Conservation (phyloP, 2,888 invertebrate genomes). For the Bedellia somnulentella region DNA sequence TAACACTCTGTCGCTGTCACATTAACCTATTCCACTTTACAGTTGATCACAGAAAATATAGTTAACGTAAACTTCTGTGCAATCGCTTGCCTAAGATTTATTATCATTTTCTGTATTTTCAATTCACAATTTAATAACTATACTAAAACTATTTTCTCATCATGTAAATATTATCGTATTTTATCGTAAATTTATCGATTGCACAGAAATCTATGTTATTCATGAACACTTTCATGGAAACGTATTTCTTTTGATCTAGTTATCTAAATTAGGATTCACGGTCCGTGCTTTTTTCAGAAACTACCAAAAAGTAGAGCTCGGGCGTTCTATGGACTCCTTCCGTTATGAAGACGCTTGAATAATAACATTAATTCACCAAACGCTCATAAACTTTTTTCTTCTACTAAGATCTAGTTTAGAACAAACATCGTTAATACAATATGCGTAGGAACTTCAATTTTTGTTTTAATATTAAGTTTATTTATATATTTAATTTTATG, state of each 20-base stretch:
- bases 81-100: too few relatives aligned
- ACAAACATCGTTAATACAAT: constrained; percentile 60
- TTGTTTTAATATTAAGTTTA: constrained; percentile 54
- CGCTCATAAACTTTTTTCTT: constrained; percentile 55
- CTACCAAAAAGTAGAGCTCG: background rate
- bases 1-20: constrained; percentile 39
- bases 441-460: constrained; percentile 62
- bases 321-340: too few relatives aligned
- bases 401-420: constrained; percentile 61
- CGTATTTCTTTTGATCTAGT: constrained; percentile 49
- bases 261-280: constrained; percentile 55
- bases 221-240: constrained; percentile 61
- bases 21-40: constrained; percentile 43
- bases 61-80: constrained; percentile 22
- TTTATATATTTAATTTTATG: constrained; percentile 56
- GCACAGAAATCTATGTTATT: too few relatives aligned
- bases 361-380: constrained; percentile 36
- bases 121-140: too few relatives aligned
- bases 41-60: constrained; percentile 51
- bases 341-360: too few relatives aligned
- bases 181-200: background rate
- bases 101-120: too few relatives aligned
- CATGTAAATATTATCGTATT: constrained; percentile 7
- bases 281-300: constrained; percentile 45
- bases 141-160: too few relatives aligned